phyloP scores from a whole-genome alignment of 2,888 invertebrate species.

The Drosophila limbata region DNA sequence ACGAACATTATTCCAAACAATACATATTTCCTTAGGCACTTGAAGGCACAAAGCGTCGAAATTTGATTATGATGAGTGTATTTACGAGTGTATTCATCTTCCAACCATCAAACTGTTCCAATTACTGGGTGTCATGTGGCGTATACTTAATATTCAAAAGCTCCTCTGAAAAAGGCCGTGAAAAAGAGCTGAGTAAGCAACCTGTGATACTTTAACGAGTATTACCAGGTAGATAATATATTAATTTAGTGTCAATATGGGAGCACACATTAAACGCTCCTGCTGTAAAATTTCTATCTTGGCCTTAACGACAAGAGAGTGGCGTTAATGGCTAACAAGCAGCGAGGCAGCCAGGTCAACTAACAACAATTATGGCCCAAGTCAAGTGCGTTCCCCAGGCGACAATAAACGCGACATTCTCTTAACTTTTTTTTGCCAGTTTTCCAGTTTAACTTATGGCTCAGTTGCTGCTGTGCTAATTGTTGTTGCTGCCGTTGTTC shows the following conservation, averaged over 20 bases:
- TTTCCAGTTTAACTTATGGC: constrained; percentile 36
- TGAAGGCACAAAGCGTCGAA: constrained; percentile 37
- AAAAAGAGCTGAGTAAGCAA: not conserved
- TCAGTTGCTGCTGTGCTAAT: constrained; percentile 44
- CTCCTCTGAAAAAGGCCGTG: not conserved
- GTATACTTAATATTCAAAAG: constrained; percentile 55
- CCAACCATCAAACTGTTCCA: not conserved
- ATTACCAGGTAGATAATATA: constrained; percentile 31
- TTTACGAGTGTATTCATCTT: constrained; percentile 3
- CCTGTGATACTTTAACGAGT: constrained; percentile 32
- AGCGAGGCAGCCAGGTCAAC: constrained; percentile 3
- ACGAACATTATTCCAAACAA: constrained; percentile 21
- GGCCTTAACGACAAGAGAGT: constrained; percentile 18
- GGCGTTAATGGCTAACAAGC: constrained; percentile 26
- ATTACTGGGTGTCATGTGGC: constrained; percentile 46
- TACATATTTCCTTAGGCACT: constrained; percentile 31
- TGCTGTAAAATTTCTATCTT: constrained; percentile 25
- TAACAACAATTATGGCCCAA: constrained; percentile 49
- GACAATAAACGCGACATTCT: constrained; percentile 57
- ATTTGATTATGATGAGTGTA: constrained; percentile 10
- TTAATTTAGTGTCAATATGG: constrained; percentile 47
- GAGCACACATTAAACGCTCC: constrained; percentile 30
- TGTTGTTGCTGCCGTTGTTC: constrained; percentile 35
- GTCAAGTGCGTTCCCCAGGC: constrained; percentile 64
- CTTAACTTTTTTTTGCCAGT: constrained; percentile 36